phyloP scores from a whole-genome alignment of 2,113 vertebrate genomes.

The Bambusicola thoracicus region DNA sequence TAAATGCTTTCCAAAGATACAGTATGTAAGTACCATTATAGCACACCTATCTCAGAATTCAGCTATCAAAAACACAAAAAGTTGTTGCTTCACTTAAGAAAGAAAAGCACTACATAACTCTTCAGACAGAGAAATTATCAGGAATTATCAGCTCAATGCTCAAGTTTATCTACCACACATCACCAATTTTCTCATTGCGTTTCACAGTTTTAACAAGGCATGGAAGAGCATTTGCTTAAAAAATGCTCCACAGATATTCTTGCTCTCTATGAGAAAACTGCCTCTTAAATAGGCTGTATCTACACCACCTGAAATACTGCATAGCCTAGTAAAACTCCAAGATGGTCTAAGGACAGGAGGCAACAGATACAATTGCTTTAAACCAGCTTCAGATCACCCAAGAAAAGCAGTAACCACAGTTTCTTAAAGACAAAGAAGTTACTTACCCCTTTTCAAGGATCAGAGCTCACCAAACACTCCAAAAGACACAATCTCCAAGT shows the following conservation, averaged over 20 bases:
- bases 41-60: neutral
- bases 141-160: neutral
- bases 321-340: neutral
- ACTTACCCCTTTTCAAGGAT: too few species aligned
- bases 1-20: neutral
- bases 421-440: too few species aligned
- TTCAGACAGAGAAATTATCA: neutral
- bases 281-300: neutral
- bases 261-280: accelerated
- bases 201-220: neutral
- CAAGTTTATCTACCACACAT: neutral
- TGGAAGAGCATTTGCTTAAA: neutral
- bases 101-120: neutral
- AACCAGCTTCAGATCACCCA: too few species aligned
- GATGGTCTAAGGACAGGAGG: neutral
- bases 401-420: too few species aligned
- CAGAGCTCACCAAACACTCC: too few species aligned
- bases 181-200: neutral
- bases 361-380: too few species aligned
- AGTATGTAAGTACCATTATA: neutral
- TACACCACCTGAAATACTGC: neutral
- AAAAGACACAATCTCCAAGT: too few species aligned
- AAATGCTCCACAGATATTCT: neutral
- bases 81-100: neutral
- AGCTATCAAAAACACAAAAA: neutral